These are phyloP conservation scores for Echeneis naucrates DNA, from an alignment of 2,797 vertebrate species.

Conservation along the genomic window DNA sequence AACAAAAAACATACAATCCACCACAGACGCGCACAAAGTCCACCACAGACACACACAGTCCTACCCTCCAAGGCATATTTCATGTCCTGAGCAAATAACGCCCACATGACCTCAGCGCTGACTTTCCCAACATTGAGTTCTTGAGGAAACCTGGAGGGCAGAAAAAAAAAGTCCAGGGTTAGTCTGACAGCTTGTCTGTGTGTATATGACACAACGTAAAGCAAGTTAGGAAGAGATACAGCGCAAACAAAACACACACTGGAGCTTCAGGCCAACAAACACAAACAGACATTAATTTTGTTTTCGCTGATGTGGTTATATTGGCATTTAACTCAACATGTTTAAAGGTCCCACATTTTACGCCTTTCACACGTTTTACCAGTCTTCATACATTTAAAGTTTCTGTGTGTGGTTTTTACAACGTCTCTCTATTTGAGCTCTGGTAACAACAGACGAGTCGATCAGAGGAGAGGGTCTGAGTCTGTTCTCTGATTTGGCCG, in stretches of 20 bases:
- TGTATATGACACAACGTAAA: neutral
- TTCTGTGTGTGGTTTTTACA: no score
- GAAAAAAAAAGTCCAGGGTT: neutral
- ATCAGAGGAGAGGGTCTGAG: no score
- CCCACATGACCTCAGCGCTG: conserved; percentile 98
- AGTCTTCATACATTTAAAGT: no score
- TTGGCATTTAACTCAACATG: no score
- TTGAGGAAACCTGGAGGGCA: conserved; percentile 82
- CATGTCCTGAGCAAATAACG: conserved; percentile 96
- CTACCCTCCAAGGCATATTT: conserved; percentile 97
- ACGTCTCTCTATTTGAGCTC: no score
- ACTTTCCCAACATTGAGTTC: conserved; percentile 96
- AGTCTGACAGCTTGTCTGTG: neutral
- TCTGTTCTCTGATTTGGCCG: no score
- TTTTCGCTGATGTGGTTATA: neutral
- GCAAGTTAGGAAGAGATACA: no score
- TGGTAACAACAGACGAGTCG: no score
- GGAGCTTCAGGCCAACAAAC: neutral
- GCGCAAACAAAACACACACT: neutral
- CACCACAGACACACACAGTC: conserved; percentile 38
- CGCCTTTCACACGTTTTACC: no score
- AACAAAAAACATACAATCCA: conserved; percentile 7
- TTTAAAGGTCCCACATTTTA: no score
- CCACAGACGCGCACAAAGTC: conserved; percentile 9
- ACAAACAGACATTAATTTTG: neutral